Percentiles rank a stretch among this genome's conserved stretches.
phyloP scores from a whole-genome alignment of 2,888 invertebrate genomes.

The Aphodius sticticus region DNA sequence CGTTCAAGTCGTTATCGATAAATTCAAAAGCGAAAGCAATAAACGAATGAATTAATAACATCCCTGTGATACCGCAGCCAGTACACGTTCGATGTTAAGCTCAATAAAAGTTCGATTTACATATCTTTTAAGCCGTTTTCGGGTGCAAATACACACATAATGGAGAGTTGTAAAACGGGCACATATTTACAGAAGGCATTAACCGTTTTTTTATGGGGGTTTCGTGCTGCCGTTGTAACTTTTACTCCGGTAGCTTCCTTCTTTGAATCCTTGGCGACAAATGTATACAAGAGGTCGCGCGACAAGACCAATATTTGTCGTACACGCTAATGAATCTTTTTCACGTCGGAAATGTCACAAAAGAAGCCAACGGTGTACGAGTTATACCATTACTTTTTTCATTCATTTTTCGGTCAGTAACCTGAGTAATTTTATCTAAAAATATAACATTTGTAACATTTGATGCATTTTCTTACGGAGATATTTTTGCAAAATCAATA shows the following conservation, averaged over 20 bases:
- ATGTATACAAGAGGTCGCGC: conserved; percentile 12
- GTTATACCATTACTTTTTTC: conserved; percentile 22
- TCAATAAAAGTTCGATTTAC: conserved; percentile 35
- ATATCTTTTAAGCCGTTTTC: conserved; percentile 35
- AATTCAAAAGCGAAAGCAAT: background rate
- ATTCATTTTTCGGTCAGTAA: background rate
- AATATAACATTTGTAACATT: no score
- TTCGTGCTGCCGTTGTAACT: conserved; percentile 26
- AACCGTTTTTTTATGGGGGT: conserved; percentile 33
- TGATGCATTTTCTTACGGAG: no score
- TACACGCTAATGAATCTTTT: conserved; percentile 18
- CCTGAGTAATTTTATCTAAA: no score
- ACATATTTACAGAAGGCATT: conserved; percentile 35
- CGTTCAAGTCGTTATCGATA: background rate
- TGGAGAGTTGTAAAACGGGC: conserved; percentile 33
- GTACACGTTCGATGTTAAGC: background rate
- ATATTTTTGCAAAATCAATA: no score
- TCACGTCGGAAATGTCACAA: background rate
- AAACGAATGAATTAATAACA: background rate
- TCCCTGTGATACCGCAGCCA: background rate
- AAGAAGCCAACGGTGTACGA: background rate
- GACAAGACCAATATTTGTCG: conserved; percentile 17
- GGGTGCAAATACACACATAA: conserved; percentile 36
- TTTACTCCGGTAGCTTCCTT: conserved; percentile 7
- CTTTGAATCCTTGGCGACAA: background rate